Evolutionary conservation across 2,797 vertebrate genomes (phyloP).

Genomic region (Micropoecilia bifurca): DNA sequence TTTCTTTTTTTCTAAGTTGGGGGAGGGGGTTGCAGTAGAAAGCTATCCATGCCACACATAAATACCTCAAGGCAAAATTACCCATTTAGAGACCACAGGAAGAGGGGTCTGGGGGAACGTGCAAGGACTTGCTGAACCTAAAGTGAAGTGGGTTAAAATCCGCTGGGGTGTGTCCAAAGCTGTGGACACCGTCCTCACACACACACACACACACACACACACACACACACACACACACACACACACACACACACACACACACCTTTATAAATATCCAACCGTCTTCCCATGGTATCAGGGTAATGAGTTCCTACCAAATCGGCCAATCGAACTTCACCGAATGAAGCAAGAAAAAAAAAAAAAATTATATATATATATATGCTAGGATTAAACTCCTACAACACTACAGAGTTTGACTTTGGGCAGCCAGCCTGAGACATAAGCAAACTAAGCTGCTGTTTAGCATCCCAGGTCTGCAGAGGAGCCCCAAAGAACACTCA

Average conservation of each 20-base stretch:
- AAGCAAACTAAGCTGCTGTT: neutral
- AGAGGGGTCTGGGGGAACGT: constrained; percentile 47
- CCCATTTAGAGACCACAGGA: constrained; percentile 57
- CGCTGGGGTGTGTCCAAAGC: constrained; percentile 46
- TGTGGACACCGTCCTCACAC: constrained; percentile 10
- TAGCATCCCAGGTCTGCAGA: neutral
- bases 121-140: constrained; percentile 59
- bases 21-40: constrained; percentile 5
- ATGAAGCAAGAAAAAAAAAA: constrained; percentile 10
- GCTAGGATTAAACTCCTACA: neutral
- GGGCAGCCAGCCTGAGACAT: neutral
- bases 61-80: constrained; percentile 53
- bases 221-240: constrained; percentile 14
- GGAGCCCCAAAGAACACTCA: neutral
- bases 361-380: neutral
- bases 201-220: constrained; percentile 31
- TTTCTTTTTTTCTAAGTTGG: neutral
- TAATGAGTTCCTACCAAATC: constrained; percentile 56
- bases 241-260: constrained; percentile 11
- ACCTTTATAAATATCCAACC: constrained; percentile 15
- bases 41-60: constrained; percentile 24
- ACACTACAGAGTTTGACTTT: neutral
- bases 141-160: constrained; percentile 35
- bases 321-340: constrained; percentile 50
- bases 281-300: constrained; percentile 47